Base-by-base conservation (phyloP, 1,140 invertebrate species). In the Kradibia gibbosae region DNA sequence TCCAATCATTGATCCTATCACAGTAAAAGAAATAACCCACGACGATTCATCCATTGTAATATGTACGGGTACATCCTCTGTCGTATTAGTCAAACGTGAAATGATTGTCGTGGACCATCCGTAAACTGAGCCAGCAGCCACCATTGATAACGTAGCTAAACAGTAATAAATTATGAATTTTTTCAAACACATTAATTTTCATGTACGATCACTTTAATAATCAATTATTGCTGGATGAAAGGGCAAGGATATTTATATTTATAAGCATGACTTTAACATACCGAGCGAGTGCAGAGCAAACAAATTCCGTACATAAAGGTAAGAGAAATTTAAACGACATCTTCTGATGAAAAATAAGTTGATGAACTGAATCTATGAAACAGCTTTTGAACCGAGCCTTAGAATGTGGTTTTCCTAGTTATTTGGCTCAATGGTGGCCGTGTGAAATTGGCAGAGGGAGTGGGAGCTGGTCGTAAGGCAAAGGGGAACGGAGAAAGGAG, bases 1-100 rank as follows among this genome's bases (percentile, higher is more conserved):
- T 1, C 93, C 93, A 25, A 92, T 83, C 86, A 92, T 89, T 0
- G 91, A 91, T 1, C 92, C 92, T 39, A 93, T 87, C 36, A 90
- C 88, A 1, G 89, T 90, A 39, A 91, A 34, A 0, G 90, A 90
- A 11, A 90, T 88, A 11, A 91, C 86, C 91, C 91, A 91, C 0
- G 89, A 90, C 53, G 85, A 85, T 72, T 91, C 87, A 25, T 88
- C 88, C 10, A 80, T 74, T 13, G 86, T 88, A 39, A 91, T 86
- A n/a, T 82, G 85, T 1, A 91, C 60, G 0, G 90, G 89, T 1
- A 87, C 83, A 5, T 87, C 84, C 13, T 36, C 3, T 5, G 48
- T 77, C 53, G 11, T 57, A 67, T 31, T 85, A 28, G 50, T 87
- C n/a, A 90, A 71, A 34, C 88, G 85, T 3, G 85, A 83, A 15